Evolutionary conservation across 1,140 invertebrate genomes (phyloP), one percentile per base, ranked within the genome.

Genomic region (Sitobion miscanthi): DNA sequence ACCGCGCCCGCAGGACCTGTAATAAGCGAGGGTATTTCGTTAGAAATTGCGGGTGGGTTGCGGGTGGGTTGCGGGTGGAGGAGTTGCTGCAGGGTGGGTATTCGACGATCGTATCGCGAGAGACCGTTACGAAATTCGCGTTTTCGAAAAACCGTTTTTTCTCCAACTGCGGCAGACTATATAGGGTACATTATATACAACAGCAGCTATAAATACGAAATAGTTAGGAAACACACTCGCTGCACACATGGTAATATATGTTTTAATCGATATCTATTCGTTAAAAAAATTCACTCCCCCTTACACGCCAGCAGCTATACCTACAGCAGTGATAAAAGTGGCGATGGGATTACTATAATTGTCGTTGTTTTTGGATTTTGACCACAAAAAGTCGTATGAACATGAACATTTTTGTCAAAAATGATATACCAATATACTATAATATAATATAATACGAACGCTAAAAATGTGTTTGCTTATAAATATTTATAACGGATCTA

Each of bases 111-210:
- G 45, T 89, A 89, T 57, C 52, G 20, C 30, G 5, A 20, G 21
- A 54, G n/a, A n/a, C 35, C 49, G n/a, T 89, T 57, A 57, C n/a
- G 21, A 54, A 89, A 89, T 57, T 89, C 49, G 52, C 52, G 38
- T 8, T 89, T 47, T 47, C 35, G 52, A 89, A 89, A 89, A 89
- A 89, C 47, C 20, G 52, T 87, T 49, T 87, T 49, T 87, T 49
- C 45, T 30, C 5, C 1, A 49, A 49, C 9, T 5, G 30, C n/a
- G 2, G 17, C 83, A 42, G 62, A 69, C 62, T 69, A 54, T 52
- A 49, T 49, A 25, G 54, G 52, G 0, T 54, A 20, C 6, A 54
- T 21, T 6, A 25, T 25, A 17, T 17, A 35, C 5, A 77, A 77
- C 62, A 35, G 30, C 5, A n/a, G 38, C 9, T 14, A 49, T n/a